Evolutionary conservation across 2,113 vertebrate species (phyloP).

Genomic region (Dicentrarchus labrax): DNA sequence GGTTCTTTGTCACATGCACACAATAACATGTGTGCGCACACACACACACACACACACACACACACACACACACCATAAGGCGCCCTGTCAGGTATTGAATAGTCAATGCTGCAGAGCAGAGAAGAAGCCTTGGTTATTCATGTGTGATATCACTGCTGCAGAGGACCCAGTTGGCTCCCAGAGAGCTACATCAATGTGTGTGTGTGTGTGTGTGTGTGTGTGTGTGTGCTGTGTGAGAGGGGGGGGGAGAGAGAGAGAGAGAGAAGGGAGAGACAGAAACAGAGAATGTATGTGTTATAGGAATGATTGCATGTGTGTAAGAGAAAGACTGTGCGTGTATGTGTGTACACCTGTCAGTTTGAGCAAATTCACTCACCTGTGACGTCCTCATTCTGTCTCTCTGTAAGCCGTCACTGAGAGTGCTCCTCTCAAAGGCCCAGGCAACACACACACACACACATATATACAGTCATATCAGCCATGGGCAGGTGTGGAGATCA

Average conservation of each 20-base stretch:
- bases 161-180: constrained; percentile 69
- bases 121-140: constrained; percentile 72
- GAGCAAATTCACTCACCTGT: constrained; percentile 80
- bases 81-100: constrained; percentile 69
- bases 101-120: constrained; percentile 64
- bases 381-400: constrained; percentile 85
- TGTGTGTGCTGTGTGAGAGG: too few relatives aligned
- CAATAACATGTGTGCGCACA: constrained; percentile 13
- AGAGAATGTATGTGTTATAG: constrained; percentile 38
- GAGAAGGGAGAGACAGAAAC: too few relatives aligned
- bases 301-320: constrained; percentile 44
- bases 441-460: constrained; percentile 38
- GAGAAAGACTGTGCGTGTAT: constrained; percentile 4
- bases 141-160: constrained; percentile 73
- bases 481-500: constrained; percentile 81
- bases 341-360: constrained; percentile 72
- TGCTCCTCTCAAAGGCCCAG: constrained; percentile 63
- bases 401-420: constrained; percentile 75
- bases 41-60: constrained; percentile 20
- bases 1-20: constrained; percentile 12
- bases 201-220: constrained; percentile 24
- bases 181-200: too few relatives aligned
- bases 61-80: constrained; percentile 53
- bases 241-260: too few relatives aligned
- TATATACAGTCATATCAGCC: constrained; percentile 71